Evolutionary conservation across 2,113 vertebrate genomes (phyloP).

Genomic region (Anhinga anhinga): DNA sequence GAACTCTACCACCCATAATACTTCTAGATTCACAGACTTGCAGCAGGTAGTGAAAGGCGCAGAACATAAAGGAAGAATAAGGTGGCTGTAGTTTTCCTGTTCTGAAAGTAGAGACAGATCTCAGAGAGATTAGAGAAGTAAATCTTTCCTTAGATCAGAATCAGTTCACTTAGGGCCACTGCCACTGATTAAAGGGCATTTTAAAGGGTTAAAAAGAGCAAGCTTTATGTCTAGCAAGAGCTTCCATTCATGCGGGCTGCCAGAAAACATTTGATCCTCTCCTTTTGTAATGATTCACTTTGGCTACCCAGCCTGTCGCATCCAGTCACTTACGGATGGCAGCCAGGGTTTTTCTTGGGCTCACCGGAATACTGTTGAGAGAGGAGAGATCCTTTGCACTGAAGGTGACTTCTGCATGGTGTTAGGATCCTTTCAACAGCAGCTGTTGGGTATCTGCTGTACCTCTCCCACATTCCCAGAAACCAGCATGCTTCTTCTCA

Average conservation of each 20-base stretch:
- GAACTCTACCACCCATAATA: neutral
- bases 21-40: neutral
- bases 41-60: neutral
- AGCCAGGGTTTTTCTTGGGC: neutral
- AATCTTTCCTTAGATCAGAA: neutral
- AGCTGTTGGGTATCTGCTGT: neutral
- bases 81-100: neutral
- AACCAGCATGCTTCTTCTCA: neutral
- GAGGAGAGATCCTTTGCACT: neutral
- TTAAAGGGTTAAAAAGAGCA: neutral
- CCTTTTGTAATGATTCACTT: neutral
- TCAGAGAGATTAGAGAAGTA: neutral
- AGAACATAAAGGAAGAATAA: neutral
- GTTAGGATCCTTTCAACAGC: neutral
- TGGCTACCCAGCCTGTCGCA: neutral
- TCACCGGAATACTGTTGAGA: neutral
- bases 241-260: neutral
- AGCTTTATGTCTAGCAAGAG: neutral
- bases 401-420: neutral
- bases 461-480: neutral
- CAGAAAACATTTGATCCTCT: neutral
- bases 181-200: neutral
- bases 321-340: neutral
- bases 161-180: neutral
- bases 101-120: neutral